Evolutionary conservation across 2,113 vertebrate species (phyloP), one percentile per base, ranked within the genome.

Genomic region (Rhea pennata): DNA sequence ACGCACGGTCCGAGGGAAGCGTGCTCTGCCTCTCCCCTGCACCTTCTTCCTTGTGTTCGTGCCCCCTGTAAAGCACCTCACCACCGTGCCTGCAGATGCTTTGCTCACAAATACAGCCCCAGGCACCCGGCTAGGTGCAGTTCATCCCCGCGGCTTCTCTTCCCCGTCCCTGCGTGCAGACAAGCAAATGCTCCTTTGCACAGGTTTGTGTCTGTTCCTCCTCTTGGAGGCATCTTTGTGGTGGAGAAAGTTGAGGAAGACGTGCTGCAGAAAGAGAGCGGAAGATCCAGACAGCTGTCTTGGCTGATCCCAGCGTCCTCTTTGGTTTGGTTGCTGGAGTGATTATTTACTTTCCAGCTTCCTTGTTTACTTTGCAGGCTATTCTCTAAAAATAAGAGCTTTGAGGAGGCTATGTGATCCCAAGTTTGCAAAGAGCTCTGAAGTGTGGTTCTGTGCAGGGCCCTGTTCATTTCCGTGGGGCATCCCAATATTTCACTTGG

Each of bases 121-220:
- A 11, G 33, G 70, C 65, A 20, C 29, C 40, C 10, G 90, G 29
- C 46, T 16, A 39, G 3, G 58, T 11, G 12, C 58, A 24, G 40
- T n/a, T 39, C 1, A 0, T 51, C 50, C 53, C 46, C 4, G 5
- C 17, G 14, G 36, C 77, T 46, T 67, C 0, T 5, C 31, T 9
- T n/a, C n/a, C 22, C 54, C 3, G 5, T 33, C 27, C 27, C 27
- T 10, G 23, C 2, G 3, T 0, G 7, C 36, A 1, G 12, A 1
- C 17, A 7, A 6, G 1, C 17, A 0, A 8, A 11, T 0, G 4
- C 26, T 15, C 58, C 58, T 59, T 21, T 2, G 3, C 36, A 0
- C 4, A 3, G 27, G 10, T 46, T 73, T 2, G 12, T 65, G 64
- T 21, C 31, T 46, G 65, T 21, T 40, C 13, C 46, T n/a, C 23